These are phyloP conservation scores for Brevimyrus niger DNA, from an alignment of 2,113 vertebrate genomes.

Conservation along the genomic window DNA sequence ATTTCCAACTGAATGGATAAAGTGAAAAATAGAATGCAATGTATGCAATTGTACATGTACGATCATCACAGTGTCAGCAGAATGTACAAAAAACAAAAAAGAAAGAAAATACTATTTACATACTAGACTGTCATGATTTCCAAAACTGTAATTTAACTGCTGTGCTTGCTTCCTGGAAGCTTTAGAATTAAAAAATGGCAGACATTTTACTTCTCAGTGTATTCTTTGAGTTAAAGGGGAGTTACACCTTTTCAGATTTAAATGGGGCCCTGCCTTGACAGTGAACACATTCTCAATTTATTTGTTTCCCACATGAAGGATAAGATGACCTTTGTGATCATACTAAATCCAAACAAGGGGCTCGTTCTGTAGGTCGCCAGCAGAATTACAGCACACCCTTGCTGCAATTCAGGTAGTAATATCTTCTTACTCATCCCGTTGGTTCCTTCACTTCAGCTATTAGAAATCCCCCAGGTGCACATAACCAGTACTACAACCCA, in stretches of 20 bases:
- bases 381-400: not conserved
- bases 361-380: not conserved
- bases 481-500: not conserved
- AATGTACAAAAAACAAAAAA: not conserved
- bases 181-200: not conserved
- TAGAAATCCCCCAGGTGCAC: not conserved
- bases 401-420: not conserved
- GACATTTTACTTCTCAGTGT: not conserved
- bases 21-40: not conserved
- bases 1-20: not conserved
- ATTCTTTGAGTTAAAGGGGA: not conserved
- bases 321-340: not conserved
- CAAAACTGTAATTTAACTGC: not conserved
- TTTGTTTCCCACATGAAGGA: not conserved
- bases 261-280: not conserved
- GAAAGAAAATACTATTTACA: not conserved
- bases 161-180: not conserved
- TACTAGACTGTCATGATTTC: not conserved
- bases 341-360: not conserved
- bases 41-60: not conserved
- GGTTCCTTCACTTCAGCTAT: not conserved
- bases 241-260: not conserved
- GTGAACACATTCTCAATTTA: not conserved
- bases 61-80: not conserved
- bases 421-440: not conserved